A percentile compares a stretch with the other conserved stretches of the same genome.
Evolutionary conservation across 2,888 invertebrate species (phyloP).

Genomic region (Marasmarcha lunaedactyla): DNA sequence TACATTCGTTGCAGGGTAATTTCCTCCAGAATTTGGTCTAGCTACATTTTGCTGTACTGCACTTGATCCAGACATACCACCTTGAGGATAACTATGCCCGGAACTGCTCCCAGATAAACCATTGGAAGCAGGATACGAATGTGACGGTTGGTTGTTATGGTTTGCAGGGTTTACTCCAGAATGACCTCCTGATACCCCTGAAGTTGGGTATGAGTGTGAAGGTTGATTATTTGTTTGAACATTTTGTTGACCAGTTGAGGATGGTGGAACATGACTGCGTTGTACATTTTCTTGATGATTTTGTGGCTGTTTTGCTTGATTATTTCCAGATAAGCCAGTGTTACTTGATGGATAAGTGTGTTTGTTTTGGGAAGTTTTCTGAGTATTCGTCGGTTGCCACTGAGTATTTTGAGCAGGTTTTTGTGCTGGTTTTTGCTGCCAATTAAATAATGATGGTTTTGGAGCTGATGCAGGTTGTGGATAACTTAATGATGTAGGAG

Average conservation of each 20-base stretch:
- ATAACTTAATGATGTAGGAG: constrained; percentile 48
- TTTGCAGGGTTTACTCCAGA: not conserved
- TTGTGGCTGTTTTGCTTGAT: constrained; percentile 30
- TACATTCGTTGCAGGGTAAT: constrained; percentile 23
- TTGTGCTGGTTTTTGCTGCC: constrained; percentile 48
- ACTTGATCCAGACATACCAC: constrained; percentile 19
- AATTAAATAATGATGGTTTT: constrained; percentile 44
- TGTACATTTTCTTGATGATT: constrained; percentile 43
- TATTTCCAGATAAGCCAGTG: constrained; percentile 43
- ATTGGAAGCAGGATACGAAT: constrained; percentile 44
- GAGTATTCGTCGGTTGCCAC: constrained; percentile 10
- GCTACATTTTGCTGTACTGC: constrained; percentile 24
- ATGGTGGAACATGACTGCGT: constrained; percentile 34
- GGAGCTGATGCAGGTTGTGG: constrained; percentile 44
- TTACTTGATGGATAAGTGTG: constrained; percentile 53
- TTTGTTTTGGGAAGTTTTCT: constrained; percentile 19
- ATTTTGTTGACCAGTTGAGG: constrained; percentile 24
- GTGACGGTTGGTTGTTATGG: constrained; percentile 25
- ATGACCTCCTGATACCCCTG: too few relatives aligned
- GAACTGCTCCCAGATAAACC: constrained; percentile 40
- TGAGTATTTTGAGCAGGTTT: constrained; percentile 33
- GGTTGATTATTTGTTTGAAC: constrained; percentile 27
- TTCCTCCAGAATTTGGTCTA: constrained; percentile 21
- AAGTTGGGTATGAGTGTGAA: constrained; percentile 19
- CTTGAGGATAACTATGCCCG: constrained; percentile 12